Base-by-base conservation (phyloP, 2,797 vertebrate genomes). In the Eulemur mongoz region DNA sequence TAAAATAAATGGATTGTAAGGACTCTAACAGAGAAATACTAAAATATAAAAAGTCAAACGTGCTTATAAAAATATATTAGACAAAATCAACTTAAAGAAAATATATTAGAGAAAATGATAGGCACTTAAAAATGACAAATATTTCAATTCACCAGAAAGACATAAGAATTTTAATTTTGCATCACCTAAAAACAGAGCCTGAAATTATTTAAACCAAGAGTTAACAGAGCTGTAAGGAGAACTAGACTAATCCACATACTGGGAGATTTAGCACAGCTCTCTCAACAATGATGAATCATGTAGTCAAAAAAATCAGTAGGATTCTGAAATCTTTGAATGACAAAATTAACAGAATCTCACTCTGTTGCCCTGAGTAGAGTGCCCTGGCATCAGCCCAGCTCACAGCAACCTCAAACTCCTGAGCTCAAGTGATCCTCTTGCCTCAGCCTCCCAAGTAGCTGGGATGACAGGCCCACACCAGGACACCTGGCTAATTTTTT, bases 271-370 rank as follows among this genome's bases (percentile, higher is more conserved):
- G 25, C 5, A 52, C 2, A 81, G 11, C 20, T 89, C 43, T 94
- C 30, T 79, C 7, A 48, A 83, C 91, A 82, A 75, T 69, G 63
- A 78, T 63, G 86, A 93, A 63, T 70, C 63, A 48, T 20, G 20
- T 73, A 93, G 57, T 89, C 20, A 80, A 95, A 94, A 85, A 79
- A 32, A 13, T 69, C 54, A 52, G 48, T 78, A 86, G 75, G 45
- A 86, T 93, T 86, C 84, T 85, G 69, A 96, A 91, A 89, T 32
- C 38, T 80, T 86, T 94, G 63, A 89, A 93, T 30, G 70, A 82
- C 27, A 89, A 72, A 93, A 84, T 86, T 94, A 81, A 78, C 45
- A 13, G 54, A 25, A 23, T 57, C 54, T 25, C 23, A 57, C 23
- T 57, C 54, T 22, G 8, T 54, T 54, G 54, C 54, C 54, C 54